Percentiles rank a stretch among this genome's conserved stretches.
phyloP scores from a whole-genome alignment of 2,888 invertebrate genomes.

The Yponomeuta plumbellus region DNA sequence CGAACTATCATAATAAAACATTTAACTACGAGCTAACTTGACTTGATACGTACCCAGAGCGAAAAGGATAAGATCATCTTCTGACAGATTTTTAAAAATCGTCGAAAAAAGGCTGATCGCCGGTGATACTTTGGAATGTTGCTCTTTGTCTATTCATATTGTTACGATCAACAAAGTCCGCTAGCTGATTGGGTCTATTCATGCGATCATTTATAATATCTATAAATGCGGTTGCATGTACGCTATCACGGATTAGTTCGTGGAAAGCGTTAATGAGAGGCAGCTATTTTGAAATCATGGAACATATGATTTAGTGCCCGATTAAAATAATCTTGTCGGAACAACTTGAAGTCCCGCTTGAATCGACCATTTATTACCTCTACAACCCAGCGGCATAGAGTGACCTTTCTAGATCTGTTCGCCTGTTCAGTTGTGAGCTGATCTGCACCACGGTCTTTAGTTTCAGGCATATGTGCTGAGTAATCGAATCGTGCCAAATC shows the following conservation, averaged over 20 bases:
- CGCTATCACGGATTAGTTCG: too few relatives aligned
- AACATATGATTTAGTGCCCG: constrained; percentile 1
- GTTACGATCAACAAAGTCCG: too few relatives aligned
- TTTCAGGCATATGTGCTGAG: constrained; percentile 18
- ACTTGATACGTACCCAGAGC: constrained; percentile 23
- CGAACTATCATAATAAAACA: too few relatives aligned
- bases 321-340: constrained; percentile 18
- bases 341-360: constrained; percentile 12
- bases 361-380: too few relatives aligned
- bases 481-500: constrained; percentile 18
- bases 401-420: constrained; percentile 16
- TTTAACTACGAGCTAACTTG: constrained; percentile 19
- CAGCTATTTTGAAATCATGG: constrained; percentile 16
- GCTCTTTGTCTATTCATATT: too few relatives aligned
- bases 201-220: too few relatives aligned
- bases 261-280: too few relatives aligned
- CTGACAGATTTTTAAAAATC: constrained; percentile 21
- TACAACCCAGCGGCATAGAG: neutral
- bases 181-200: too few relatives aligned
- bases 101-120: too few relatives aligned
- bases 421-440: constrained; percentile 13
- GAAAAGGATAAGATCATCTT: constrained; percentile 21
- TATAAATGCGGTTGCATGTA: too few relatives aligned
- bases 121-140: too few relatives aligned
- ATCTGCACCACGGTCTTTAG: constrained; percentile 17